Evolutionary conservation across 2,113 vertebrate species (phyloP).

Genomic region (Varanus komodoensis): DNA sequence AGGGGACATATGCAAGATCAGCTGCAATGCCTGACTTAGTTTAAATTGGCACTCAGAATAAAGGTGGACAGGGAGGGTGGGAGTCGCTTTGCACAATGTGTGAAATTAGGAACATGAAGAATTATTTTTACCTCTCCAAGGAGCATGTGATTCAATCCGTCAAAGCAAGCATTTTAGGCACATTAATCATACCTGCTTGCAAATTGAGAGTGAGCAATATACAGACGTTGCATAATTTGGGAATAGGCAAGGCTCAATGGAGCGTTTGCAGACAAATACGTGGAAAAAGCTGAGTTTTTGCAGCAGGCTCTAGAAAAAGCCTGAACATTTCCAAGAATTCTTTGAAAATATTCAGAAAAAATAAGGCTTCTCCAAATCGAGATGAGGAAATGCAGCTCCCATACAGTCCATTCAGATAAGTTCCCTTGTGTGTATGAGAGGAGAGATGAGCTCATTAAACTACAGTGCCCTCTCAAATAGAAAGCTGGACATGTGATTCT

Average conservation of each 20-base stretch:
- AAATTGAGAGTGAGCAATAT: background rate
- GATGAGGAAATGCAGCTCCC: background rate
- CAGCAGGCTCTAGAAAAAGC: background rate
- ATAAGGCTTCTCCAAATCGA: background rate
- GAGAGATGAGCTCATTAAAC: background rate
- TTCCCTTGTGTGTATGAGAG: background rate
- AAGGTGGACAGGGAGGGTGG: background rate
- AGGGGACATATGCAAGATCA: fast-evolving
- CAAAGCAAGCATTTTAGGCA: background rate
- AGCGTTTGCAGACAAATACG: no score
- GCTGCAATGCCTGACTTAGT: fast-evolving
- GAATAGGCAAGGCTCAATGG: no score
- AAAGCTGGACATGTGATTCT: background rate
- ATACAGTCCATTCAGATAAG: background rate
- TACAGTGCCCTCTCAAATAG: background rate
- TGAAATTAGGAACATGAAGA: background rate
- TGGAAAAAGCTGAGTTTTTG: background rate
- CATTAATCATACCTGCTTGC: background rate
- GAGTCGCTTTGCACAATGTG: background rate
- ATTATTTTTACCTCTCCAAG: background rate
- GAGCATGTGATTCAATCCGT: background rate
- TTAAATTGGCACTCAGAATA: background rate
- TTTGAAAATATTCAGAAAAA: background rate
- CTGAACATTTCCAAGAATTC: background rate
- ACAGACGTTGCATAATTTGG: no score